Percentiles rank a stretch among this genome's conserved stretches.
phyloP scores from a whole-genome alignment of 1,140 invertebrate species.

The Drosophila repleta region DNA sequence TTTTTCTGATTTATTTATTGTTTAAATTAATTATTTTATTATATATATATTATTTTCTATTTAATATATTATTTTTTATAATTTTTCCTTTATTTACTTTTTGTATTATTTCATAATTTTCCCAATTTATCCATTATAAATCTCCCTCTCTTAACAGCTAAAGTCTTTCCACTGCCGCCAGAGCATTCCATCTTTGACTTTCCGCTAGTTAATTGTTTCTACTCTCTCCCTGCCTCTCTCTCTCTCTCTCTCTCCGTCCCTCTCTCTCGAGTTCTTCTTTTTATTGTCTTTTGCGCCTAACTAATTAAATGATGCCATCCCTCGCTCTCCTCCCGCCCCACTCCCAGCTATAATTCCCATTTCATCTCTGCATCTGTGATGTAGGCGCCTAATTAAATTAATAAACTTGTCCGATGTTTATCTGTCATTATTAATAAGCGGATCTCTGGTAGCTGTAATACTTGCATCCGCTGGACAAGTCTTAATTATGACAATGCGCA shows the following conservation, averaged over 20 bases:
- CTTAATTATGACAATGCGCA: slow-evolving; percentile 19
- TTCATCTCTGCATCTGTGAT: slow-evolving; percentile 13
- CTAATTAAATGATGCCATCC: slow-evolving; percentile 45
- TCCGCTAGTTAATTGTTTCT: not conserved
- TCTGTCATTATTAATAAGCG: slow-evolving; percentile 44
- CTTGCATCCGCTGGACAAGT: not conserved
- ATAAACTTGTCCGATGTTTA: slow-evolving; percentile 61
- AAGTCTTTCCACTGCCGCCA: too few species aligned
- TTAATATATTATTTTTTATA: too few species aligned
- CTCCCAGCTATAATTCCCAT: slow-evolving; percentile 8
- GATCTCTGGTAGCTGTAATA: slow-evolving; percentile 10
- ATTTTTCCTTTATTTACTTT: too few species aligned
- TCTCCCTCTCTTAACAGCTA: not conserved
- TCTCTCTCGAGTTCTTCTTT: not conserved
- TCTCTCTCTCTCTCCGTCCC: not conserved
- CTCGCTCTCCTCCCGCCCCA: not conserved
- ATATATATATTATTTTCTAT: too few species aligned
- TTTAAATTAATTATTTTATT: too few species aligned
- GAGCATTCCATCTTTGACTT: not conserved
- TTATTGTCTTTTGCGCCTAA: slow-evolving; percentile 21
- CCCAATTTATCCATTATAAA: too few species aligned
- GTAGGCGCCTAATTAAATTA: slow-evolving; percentile 73
- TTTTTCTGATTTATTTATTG: too few species aligned
- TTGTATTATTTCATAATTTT: too few species aligned
- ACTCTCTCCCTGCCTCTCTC: not conserved